These are phyloP conservation scores for Drosophila silvestris DNA, from an alignment of 2,888 invertebrate species.

Conservation along the genomic window DNA sequence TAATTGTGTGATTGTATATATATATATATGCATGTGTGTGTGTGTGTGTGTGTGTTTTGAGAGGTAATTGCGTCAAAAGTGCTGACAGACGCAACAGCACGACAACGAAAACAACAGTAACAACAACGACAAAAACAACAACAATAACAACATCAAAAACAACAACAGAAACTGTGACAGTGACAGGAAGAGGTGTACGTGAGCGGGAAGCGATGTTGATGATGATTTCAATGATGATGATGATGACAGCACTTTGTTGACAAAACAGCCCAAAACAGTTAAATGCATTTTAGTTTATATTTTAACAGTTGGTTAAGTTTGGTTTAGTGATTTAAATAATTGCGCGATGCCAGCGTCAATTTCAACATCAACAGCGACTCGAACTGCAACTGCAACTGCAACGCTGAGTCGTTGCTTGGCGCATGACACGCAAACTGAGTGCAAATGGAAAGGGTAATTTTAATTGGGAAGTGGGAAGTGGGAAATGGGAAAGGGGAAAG, in stretches of 20 bases:
- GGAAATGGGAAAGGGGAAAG: too few species aligned
- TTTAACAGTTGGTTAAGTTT: constrained; percentile 84
- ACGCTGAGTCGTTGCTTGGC: constrained; percentile 6
- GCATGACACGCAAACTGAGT: constrained; percentile 44
- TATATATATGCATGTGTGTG: constrained; percentile 13
- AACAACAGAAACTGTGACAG: constrained; percentile 39
- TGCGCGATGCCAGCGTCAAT: constrained; percentile 41
- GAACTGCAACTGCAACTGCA: constrained; percentile 19
- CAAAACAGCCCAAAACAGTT: constrained; percentile 76
- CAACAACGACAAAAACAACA: neutral
- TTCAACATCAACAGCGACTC: constrained; percentile 1
- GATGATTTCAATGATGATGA: constrained; percentile 34
- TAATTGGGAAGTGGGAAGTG: neutral
- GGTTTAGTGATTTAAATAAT: constrained; percentile 81
- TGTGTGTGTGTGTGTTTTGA: constrained; percentile 41
- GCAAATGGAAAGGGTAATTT: neutral
- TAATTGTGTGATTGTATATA: constrained; percentile 3
- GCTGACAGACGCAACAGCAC: constrained; percentile 68
- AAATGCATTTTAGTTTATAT: constrained; percentile 83
- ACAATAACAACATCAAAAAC: neutral
- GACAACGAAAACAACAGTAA: constrained; percentile 23
- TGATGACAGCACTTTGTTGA: constrained; percentile 76
- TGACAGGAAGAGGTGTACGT: constrained; percentile 41
- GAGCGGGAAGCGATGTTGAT: constrained; percentile 32
- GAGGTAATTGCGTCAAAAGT: constrained; percentile 73